Percentiles rank a stretch among this genome's conserved stretches.
phyloP scores from a whole-genome alignment of 2,797 vertebrate species.

The Orientallactaga sibirica region DNA sequence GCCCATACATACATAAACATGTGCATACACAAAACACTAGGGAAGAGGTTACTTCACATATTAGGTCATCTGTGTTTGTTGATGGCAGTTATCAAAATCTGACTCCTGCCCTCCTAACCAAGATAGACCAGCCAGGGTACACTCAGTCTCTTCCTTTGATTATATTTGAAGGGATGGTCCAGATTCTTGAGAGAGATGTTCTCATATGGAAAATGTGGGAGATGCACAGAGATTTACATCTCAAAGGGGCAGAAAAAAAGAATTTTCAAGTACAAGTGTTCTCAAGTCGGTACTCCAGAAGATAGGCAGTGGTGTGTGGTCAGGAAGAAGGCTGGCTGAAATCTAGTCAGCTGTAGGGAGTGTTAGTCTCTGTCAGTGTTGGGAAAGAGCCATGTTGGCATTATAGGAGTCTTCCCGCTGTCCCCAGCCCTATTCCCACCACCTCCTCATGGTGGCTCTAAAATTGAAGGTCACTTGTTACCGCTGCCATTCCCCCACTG shows the following conservation, averaged over 20 bases:
- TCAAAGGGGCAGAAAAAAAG: background rate
- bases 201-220: background rate
- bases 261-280: background rate
- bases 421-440: background rate
- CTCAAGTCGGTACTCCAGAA: background rate
- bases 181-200: background rate
- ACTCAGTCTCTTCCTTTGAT: background rate
- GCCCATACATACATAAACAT: too few species aligned
- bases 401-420: background rate
- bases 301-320: too few species aligned
- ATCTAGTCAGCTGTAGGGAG: background rate
- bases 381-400: background rate
- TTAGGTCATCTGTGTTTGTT: background rate
- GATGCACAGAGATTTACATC: background rate
- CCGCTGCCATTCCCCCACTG: too few species aligned
- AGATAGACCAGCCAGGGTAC: background rate
- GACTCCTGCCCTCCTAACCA: background rate
- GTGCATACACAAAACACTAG: accelerated
- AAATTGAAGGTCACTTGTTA: background rate
- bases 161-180: background rate
- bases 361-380: background rate
- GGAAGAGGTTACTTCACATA: accelerated
- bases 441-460: background rate
- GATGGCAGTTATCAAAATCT: accelerated
- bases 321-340: background rate